A percentile compares a stretch with the other conserved stretches of the same genome.
These are phyloP conservation scores for Pelecanoides urinatrix DNA, from an alignment of 2,113 vertebrate genomes.

Conservation along the genomic window DNA sequence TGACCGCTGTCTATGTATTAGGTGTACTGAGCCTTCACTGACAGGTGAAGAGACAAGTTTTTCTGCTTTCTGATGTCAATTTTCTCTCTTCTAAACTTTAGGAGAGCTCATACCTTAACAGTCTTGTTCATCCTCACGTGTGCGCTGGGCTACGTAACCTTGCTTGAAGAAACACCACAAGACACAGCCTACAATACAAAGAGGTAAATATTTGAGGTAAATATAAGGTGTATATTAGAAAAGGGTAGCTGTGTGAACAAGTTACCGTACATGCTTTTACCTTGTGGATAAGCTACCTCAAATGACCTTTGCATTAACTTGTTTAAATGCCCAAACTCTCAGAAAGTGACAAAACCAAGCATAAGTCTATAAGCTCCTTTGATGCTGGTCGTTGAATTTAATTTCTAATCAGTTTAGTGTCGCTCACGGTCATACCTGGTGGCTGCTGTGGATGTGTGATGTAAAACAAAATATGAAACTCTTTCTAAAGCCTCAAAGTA, in stretches of 20 bases:
- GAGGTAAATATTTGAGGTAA: constrained; percentile 77
- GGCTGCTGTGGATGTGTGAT: not conserved
- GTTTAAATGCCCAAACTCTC: not conserved
- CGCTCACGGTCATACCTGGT: not conserved
- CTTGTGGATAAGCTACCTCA: not conserved
- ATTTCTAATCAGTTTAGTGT: not conserved
- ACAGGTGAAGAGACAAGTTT: not conserved
- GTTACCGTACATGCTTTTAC: accelerated
- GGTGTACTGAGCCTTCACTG: not conserved
- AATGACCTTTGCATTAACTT: not conserved
- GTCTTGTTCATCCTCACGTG: constrained; percentile 96
- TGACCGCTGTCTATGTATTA: accelerated
- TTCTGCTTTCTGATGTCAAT: not conserved
- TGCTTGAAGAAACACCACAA: constrained; percentile 95
- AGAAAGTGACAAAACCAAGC: not conserved
- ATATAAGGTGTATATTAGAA: not conserved
- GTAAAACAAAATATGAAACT: not conserved
- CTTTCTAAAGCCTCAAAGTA: not conserved
- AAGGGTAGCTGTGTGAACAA: not conserved
- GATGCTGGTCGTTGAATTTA: not conserved
- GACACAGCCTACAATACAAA: constrained; percentile 97
- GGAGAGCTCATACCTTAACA: constrained; percentile 94
- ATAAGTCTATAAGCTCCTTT: not conserved
- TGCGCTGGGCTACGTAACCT: constrained; percentile 90
- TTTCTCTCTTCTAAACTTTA: constrained; percentile 52